phyloP scores from a whole-genome alignment of 1,140 invertebrate genomes.

The Drosophila novamexicana region DNA sequence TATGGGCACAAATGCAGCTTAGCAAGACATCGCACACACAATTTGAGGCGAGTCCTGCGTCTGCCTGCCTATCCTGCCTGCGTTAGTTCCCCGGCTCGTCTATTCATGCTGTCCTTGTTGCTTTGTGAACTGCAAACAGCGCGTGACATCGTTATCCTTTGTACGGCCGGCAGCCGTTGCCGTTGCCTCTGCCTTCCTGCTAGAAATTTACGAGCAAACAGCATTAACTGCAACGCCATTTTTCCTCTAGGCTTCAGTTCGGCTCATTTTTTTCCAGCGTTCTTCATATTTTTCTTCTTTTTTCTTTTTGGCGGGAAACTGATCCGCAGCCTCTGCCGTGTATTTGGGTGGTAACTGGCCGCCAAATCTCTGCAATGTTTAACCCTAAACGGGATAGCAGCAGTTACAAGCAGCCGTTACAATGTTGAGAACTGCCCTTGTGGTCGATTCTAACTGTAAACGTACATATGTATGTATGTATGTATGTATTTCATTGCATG shows the following conservation, averaged over 20 bases:
- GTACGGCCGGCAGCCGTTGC: conserved; percentile 12
- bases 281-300: conserved; percentile 35
- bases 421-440: conserved; percentile 15
- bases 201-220: conserved; percentile 18
- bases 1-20: conserved; percentile 18
- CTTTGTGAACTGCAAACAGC: conserved; percentile 63
- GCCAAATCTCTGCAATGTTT: conserved; percentile 35
- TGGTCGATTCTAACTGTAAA: no score
- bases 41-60: conserved; percentile 7
- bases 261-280: conserved; percentile 29
- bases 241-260: conserved; percentile 28
- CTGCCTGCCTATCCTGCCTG: conserved; percentile 3
- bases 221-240: conserved; percentile 55
- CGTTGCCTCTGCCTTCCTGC: conserved; percentile 7
- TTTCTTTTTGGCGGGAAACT: conserved; percentile 64
- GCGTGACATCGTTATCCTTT: conserved; percentile 79
- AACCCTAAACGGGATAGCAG: conserved; percentile 42
- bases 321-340: conserved; percentile 33
- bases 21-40: conserved; percentile 12
- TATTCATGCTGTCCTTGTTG: conserved; percentile 13
- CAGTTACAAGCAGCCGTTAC: conserved; percentile 18
- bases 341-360: conserved; percentile 30
- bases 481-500: no score
- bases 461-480: no score
- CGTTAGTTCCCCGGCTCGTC: neutral